A percentile compares a stretch with the other conserved stretches of the same genome.
These are phyloP conservation scores for Lycocorax pyrrhopterus DNA, from an alignment of 2,113 vertebrate genomes.

Conservation along the genomic window DNA sequence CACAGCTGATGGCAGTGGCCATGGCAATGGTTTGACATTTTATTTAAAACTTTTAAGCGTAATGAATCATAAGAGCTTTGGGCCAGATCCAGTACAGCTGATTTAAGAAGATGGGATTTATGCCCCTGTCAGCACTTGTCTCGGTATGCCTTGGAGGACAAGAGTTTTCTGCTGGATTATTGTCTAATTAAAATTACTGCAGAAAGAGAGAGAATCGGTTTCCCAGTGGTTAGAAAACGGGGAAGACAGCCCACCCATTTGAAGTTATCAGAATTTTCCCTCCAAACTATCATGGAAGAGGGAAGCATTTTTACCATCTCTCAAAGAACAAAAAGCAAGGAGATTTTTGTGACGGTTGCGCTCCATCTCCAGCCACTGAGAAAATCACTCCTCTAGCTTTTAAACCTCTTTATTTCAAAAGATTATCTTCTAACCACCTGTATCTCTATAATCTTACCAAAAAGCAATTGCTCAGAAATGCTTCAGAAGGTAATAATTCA, in stretches of 20 bases:
- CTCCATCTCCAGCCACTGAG: neutral
- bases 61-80: neutral
- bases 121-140: neutral
- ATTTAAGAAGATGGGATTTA: conserved; percentile 18
- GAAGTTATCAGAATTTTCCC: neutral
- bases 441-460: neutral
- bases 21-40: neutral
- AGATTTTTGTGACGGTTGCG: neutral
- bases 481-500: conserved; percentile 8
- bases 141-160: neutral
- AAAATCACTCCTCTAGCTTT: neutral
- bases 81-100: neutral
- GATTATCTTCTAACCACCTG: neutral
- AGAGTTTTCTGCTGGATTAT: neutral
- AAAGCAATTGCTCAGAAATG: conserved; percentile 5
- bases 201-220: neutral
- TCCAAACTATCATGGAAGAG: neutral
- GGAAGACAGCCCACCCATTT: neutral
- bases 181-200: neutral
- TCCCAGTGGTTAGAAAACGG: neutral
- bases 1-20: neutral
- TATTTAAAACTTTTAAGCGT: neutral
- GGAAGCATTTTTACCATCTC: neutral
- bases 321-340: neutral
- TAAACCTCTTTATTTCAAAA: conserved; percentile 12